Evolutionary conservation across 2,888 invertebrate species (phyloP).

Genomic region (Crepidodera aurea): DNA sequence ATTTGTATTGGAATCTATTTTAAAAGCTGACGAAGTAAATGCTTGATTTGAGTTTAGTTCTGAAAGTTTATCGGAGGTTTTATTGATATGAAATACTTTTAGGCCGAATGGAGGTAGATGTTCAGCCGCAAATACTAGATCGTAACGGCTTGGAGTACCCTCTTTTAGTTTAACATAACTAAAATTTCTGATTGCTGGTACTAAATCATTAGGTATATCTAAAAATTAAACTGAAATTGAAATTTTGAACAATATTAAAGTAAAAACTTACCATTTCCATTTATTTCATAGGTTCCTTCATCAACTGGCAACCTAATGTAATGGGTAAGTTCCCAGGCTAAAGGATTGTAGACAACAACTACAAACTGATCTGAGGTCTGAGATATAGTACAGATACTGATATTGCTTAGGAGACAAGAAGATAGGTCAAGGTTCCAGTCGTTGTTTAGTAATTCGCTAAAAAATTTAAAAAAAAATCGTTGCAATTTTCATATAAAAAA

Average conservation of each 20-base stretch:
- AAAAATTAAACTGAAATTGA: background rate
- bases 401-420: constrained; percentile 73
- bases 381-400: constrained; percentile 73
- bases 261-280: constrained; percentile 24
- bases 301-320: constrained; percentile 72
- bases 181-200: constrained; percentile 3
- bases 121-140: constrained; percentile 73
- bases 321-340: constrained; percentile 68
- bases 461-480: constrained; percentile 11
- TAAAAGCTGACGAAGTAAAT: constrained; percentile 54
- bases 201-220: constrained; percentile 19
- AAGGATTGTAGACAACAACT: constrained; percentile 80
- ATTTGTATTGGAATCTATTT: constrained; percentile 60
- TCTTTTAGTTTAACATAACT: constrained; percentile 9
- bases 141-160: constrained; percentile 56
- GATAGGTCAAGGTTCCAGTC: constrained; percentile 17
- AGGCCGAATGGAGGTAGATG: constrained; percentile 73
- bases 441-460: constrained; percentile 18
- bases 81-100: constrained; percentile 66
- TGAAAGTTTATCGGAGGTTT: constrained; percentile 2
- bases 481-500: too few relatives aligned
- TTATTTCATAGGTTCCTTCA: constrained; percentile 66
- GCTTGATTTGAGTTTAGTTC: background rate
- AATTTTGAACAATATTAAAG: background rate
- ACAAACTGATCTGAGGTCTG: constrained; percentile 67